Evolutionary conservation across 1,140 invertebrate genomes (phyloP).

Genomic region (Camponotus vicinus): DNA sequence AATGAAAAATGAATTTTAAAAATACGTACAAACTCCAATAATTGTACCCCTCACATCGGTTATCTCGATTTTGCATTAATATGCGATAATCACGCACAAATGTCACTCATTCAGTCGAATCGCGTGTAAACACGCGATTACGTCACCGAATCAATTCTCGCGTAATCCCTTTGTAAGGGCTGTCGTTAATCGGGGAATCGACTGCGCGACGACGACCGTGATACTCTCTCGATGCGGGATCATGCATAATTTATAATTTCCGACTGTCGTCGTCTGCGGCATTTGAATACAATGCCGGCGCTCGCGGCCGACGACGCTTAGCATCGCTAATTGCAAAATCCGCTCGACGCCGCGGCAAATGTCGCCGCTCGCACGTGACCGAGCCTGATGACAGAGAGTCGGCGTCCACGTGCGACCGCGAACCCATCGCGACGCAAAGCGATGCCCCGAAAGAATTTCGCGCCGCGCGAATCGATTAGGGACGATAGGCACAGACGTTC

Average conservation of each 20-base stretch:
- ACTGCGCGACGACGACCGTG: neutral
- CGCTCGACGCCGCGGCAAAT: conserved; percentile 61
- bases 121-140: conserved; percentile 56
- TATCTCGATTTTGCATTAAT: conserved; percentile 8
- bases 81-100: conserved; percentile 13
- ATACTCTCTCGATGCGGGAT: conserved; percentile 10
- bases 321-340: conserved; percentile 77
- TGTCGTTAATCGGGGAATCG: conserved; percentile 32
- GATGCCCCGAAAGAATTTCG: neutral
- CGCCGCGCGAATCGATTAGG: conserved; percentile 20
- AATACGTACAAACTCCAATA: neutral
- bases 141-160: conserved; percentile 45
- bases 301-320: neutral
- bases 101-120: neutral
- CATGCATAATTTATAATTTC: conserved; percentile 46
- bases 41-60: neutral
- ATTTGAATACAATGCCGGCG: conserved; percentile 78
- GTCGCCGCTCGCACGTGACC: conserved; percentile 59
- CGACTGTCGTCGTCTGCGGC: conserved; percentile 36
- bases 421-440: neutral
- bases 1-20: neutral
- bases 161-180: conserved; percentile 45
- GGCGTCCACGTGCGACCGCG: conserved; percentile 5
- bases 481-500: neutral
- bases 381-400: conserved; percentile 3